These are phyloP conservation scores for Prochilodus magdalenae DNA, from an alignment of 2,113 vertebrate species.

Conservation along the genomic window DNA sequence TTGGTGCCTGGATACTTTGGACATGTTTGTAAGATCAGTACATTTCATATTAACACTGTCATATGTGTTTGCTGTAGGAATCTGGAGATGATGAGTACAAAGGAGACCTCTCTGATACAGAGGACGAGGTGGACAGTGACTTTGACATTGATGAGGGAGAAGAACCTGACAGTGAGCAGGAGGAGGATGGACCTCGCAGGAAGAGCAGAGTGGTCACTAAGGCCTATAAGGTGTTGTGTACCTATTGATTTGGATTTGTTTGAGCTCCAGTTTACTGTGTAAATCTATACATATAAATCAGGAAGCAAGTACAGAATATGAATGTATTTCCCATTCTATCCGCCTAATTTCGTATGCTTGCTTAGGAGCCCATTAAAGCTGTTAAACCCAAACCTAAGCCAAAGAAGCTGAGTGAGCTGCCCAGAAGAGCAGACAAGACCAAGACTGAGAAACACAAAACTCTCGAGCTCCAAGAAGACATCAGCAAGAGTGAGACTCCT, in stretches of 20 bases:
- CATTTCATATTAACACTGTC: background rate
- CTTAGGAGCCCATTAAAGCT: conserved; percentile 89
- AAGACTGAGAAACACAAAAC: conserved; percentile 82
- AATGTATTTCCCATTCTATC: background rate
- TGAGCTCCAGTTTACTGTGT: background rate
- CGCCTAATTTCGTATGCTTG: background rate
- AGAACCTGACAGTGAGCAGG: conserved; percentile 90
- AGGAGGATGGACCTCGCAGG: conserved; percentile 86
- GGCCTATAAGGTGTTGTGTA: conserved; percentile 87
- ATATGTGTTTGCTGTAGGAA: conserved; percentile 76
- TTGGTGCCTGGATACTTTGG: too few species aligned
- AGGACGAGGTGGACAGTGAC: conserved; percentile 95
- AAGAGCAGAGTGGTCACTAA: conserved; percentile 91
- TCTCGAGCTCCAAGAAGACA: conserved; percentile 82
- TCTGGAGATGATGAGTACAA: conserved; percentile 94
- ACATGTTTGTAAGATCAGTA: too few species aligned
- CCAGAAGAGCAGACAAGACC: conserved; percentile 77
- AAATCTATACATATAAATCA: background rate
- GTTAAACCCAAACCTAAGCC: conserved; percentile 77
- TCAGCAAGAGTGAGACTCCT: conserved; percentile 80
- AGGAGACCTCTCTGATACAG: conserved; percentile 91
- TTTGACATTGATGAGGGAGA: conserved; percentile 97
- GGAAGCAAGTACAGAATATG: background rate
- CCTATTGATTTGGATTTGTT: background rate
- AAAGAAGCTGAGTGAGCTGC: conserved; percentile 76